A percentile compares a stretch with the other conserved stretches of the same genome.
These are phyloP conservation scores for Telmatochromis sp. DNA, from an alignment of 2,113 vertebrate genomes.

Conservation along the genomic window DNA sequence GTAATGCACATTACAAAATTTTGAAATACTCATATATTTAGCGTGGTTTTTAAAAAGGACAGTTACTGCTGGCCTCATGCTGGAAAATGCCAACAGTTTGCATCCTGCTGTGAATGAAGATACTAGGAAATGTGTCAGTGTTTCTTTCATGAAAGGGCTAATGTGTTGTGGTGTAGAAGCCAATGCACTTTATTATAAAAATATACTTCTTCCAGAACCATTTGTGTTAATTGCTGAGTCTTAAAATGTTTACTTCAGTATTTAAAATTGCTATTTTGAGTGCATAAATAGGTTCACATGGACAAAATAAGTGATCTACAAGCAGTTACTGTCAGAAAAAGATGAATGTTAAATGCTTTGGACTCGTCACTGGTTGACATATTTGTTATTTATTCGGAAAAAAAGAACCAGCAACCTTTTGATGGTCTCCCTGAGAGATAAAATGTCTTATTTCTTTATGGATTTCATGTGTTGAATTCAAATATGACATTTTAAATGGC, in stretches of 20 bases:
- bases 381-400: not conserved
- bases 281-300: not conserved
- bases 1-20: not conserved
- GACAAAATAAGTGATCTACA: not conserved
- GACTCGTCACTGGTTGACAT: not conserved
- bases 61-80: not conserved
- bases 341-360: not conserved
- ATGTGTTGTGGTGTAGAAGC: not conserved
- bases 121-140: conserved; percentile 5
- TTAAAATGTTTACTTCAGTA: not conserved
- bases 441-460: not conserved
- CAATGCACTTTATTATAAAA: conserved; percentile 23
- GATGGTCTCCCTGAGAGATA: fast-evolving
- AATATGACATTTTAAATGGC: not conserved
- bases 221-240: not conserved
- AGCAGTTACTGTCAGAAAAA: not conserved
- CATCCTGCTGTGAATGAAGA: conserved; percentile 37
- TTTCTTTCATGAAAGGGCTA: not conserved
- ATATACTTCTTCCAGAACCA: not conserved
- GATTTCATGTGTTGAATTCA: not conserved
- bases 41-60: not conserved
- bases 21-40: not conserved
- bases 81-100: conserved; percentile 12
- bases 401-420: not conserved
- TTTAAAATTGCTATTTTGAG: not conserved